These are phyloP conservation scores for Glossosoma conforme DNA, from an alignment of 1,140 invertebrate species.

Conservation along the genomic window DNA sequence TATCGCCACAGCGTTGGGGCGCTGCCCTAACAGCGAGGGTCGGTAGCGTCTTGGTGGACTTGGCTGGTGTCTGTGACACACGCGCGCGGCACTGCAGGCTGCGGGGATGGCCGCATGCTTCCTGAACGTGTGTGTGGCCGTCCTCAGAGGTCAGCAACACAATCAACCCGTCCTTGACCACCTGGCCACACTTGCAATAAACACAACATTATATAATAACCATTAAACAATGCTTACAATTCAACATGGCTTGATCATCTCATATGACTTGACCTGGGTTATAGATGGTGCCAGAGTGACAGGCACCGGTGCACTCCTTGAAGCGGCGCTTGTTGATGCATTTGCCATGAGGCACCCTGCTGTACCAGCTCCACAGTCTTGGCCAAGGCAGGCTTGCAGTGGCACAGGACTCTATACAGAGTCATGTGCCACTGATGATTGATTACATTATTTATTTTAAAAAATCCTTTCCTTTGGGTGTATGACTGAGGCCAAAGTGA, in stretches of 20 bases:
- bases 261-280: conserved; percentile 51
- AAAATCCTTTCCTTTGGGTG: too few relatives aligned
- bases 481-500: too few relatives aligned
- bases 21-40: too few relatives aligned
- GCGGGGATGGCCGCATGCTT: conserved; percentile 50
- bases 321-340: conserved; percentile 60
- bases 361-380: conserved; percentile 55
- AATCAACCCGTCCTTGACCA: conserved; percentile 37
- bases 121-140: conserved; percentile 39
- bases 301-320: conserved; percentile 61
- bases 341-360: conserved; percentile 45
- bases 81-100: conserved; percentile 53
- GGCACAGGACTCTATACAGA: conserved; percentile 55
- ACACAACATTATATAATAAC: too few relatives aligned
- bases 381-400: conserved; percentile 46
- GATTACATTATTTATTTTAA: too few relatives aligned
- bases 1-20: conserved; percentile 15
- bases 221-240: too few relatives aligned
- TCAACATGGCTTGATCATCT: too few relatives aligned
- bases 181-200: conserved; percentile 55
- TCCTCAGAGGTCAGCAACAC: conserved; percentile 53
- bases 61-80: conserved; percentile 21
- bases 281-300: conserved; percentile 60
- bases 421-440: too few relatives aligned
- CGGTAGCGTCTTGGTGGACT: conserved; percentile 17